These are phyloP conservation scores for Polyploca ridens DNA, from an alignment of 2,888 invertebrate genomes.

Conservation along the genomic window DNA sequence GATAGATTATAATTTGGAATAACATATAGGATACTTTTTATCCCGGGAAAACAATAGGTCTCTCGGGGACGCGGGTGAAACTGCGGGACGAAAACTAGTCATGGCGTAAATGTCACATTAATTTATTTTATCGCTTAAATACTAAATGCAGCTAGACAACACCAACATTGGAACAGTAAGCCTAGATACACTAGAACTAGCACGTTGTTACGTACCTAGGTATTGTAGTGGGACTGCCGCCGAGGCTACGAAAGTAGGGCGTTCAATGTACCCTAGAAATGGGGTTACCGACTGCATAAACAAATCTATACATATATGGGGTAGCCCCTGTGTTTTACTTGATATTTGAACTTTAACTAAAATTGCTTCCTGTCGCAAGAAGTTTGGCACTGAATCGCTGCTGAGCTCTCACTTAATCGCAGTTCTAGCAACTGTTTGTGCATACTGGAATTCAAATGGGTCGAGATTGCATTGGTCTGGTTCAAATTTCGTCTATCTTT, in stretches of 20 bases:
- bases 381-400: slow-evolving; percentile 16
- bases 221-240: slow-evolving; percentile 23
- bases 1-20: too few relatives aligned
- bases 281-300: slow-evolving; percentile 54
- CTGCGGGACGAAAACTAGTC: too few relatives aligned
- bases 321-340: not conserved
- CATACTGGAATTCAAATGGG: not conserved
- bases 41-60: too few relatives aligned
- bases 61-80: too few relatives aligned
- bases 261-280: slow-evolving; percentile 53
- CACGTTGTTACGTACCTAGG: slow-evolving; percentile 9
- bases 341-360: slow-evolving; percentile 5
- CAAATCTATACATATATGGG: slow-evolving; percentile 27
- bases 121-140: too few relatives aligned
- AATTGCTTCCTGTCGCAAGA: slow-evolving; percentile 14
- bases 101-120: too few relatives aligned
- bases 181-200: not conserved
- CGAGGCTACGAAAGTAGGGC: slow-evolving; percentile 67
- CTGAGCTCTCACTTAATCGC: not conserved
- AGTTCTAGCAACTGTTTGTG: not conserved
- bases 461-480: not conserved
- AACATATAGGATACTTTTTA: too few relatives aligned
- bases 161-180: not conserved
- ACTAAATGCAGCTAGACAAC: not conserved
- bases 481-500: not conserved